Conservation (phyloP, 2,888 invertebrate genomes). For the Geophilus truncorum region DNA sequence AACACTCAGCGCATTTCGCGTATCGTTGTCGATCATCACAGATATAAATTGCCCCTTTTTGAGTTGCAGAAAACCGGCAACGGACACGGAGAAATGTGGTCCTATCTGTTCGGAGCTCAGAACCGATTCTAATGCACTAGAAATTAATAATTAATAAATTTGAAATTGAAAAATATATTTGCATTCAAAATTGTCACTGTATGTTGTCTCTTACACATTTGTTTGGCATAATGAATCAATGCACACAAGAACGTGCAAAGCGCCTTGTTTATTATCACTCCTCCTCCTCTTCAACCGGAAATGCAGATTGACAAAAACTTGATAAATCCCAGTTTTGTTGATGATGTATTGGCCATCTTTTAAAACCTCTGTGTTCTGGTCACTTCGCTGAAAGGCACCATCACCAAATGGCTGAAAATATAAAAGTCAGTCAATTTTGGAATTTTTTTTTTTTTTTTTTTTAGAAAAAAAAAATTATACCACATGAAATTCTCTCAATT, state of each 20-base stretch:
- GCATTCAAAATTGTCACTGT: too few species aligned
- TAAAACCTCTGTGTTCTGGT: constrained; percentile 38
- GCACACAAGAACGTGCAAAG: background rate
- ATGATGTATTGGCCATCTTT: background rate
- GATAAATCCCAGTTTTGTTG: background rate
- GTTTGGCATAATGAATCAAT: background rate
- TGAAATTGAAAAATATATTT: background rate
- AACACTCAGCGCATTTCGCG: constrained; percentile 41
- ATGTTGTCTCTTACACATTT: constrained; percentile 10
- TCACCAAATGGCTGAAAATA: constrained; percentile 43
- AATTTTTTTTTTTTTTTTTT: too few species aligned
- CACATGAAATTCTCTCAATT: constrained; percentile 44
- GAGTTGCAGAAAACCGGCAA: background rate
- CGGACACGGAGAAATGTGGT: background rate
- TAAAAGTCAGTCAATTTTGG: too few species aligned
- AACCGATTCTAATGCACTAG: background rate
- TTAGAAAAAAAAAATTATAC: too few species aligned
- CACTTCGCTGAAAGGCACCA: constrained; percentile 44
- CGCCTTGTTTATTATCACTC: background rate
- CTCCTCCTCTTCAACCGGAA: background rate
- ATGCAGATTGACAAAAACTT: background rate
- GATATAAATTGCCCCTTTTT: constrained; percentile 45
- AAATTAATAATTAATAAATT: background rate
- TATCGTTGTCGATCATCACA: constrained; percentile 45
- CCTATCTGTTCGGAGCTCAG: background rate